Conservation (phyloP, 2,797 vertebrate genomes). For the Adelosebastes latens region DNA sequence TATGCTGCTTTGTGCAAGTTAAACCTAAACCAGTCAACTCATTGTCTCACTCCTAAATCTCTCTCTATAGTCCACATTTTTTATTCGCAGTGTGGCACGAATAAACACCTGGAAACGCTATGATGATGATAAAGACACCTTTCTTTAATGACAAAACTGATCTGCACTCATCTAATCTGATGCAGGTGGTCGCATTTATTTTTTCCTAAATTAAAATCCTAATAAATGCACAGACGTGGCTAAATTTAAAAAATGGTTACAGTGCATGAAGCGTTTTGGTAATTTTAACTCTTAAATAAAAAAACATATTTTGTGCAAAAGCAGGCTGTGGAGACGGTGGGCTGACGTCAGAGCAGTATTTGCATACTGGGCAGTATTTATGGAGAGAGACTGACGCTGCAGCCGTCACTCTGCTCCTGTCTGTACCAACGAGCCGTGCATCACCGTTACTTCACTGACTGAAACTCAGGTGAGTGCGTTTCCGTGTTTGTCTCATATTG, state of each 20-base stretch:
- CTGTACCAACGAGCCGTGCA: not conserved
- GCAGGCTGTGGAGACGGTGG: not conserved
- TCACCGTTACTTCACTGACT: rapidly evolving
- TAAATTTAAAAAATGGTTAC: not conserved
- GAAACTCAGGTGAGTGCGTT: constrained; percentile 49
- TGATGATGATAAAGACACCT: too few species aligned
- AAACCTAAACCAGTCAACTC: not conserved
- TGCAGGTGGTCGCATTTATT: not conserved
- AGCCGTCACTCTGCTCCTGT: constrained; percentile 25
- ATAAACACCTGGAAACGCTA: not conserved
- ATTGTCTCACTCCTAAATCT: not conserved
- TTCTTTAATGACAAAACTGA: not conserved
- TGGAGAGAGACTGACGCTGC: rapidly evolving
- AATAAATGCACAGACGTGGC: not conserved
- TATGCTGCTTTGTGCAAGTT: not conserved
- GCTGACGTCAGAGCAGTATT: constrained; percentile 50
- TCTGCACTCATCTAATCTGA: not conserved
- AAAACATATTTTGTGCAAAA: not conserved
- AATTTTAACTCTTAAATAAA: not conserved
- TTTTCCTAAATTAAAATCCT: not conserved
- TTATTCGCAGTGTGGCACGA: not conserved
- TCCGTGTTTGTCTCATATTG: rapidly evolving
- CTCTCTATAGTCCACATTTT: too few species aligned
- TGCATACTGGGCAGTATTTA: constrained; percentile 78
- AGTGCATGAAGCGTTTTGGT: rapidly evolving